Percentiles rank a stretch among this genome's conserved stretches.
Evolutionary conservation across 2,888 invertebrate genomes (phyloP).

Genomic region (Poecilus cupreus): DNA sequence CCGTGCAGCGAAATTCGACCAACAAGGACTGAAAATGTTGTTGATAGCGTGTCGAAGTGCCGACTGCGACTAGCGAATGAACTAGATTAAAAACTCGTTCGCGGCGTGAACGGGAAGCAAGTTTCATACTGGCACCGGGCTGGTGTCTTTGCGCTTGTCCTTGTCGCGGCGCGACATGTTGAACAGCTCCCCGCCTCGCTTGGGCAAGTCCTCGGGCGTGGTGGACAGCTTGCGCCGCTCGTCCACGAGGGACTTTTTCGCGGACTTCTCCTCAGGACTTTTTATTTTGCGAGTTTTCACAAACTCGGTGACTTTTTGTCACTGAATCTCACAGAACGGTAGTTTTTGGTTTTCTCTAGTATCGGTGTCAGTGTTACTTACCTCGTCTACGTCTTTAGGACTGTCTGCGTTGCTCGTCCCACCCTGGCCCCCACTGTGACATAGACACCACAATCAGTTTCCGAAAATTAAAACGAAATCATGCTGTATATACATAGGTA

Average conservation of each 20-base stretch:
- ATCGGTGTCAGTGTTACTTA: constrained; percentile 76
- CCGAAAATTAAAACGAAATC: too few relatives aligned
- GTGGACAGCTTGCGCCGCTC: constrained; percentile 72
- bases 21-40: too few relatives aligned
- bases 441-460: constrained; percentile 6
- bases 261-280: constrained; percentile 71
- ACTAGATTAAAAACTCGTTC: constrained; percentile 52
- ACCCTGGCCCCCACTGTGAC: constrained; percentile 76
- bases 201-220: constrained; percentile 72
- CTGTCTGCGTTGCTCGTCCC: constrained; percentile 77
- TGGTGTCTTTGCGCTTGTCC: constrained; percentile 68
- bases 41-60: too few relatives aligned
- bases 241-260: constrained; percentile 63
- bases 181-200: constrained; percentile 69
- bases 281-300: constrained; percentile 73
- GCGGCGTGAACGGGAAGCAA: constrained; percentile 48
- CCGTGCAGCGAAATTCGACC: neutral
- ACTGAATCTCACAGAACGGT: constrained; percentile 85
- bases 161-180: constrained; percentile 61
- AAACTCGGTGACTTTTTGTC: constrained; percentile 79
- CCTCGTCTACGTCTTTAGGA: constrained; percentile 78
- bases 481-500: too few relatives aligned
- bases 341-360: constrained; percentile 81
- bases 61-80: neutral
- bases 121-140: constrained; percentile 72